Evolutionary conservation across 2,888 invertebrate species (phyloP), one percentile per base, ranked within the genome.

Genomic region (Pachycephus smyrnensis): DNA sequence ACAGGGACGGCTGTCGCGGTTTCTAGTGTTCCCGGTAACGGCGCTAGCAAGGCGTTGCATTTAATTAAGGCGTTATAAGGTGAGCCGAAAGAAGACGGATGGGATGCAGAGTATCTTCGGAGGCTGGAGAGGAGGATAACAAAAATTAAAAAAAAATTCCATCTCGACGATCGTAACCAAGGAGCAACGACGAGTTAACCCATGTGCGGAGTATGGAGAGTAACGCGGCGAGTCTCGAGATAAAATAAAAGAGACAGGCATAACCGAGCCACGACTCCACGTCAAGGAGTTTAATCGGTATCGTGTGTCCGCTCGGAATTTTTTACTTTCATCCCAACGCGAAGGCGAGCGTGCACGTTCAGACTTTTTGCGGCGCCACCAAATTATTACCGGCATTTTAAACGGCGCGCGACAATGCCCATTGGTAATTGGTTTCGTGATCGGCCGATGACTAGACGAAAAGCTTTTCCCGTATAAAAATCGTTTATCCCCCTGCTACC

Each of bases 371-470:
- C 71, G 71, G 71, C 71, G 71, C 71, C 71, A 71, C 71, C 71
- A 71, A 71, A 71, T 71, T 71, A 71, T 71, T 30, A 31, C n/a
- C 31, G 71, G 71, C 71, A 71, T 71, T 71, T 71, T 71, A 71
- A 71, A 71, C 33, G 71, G 31, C 32, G 32, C 32, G 31, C 71
- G 71, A 71, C 71, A 71, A 71, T 71, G 71, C 71, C 71, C 71
- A 71, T 33, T 71, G 32, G 71, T 71, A 31, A 71, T 71, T 71
- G 71, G 71, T 71, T 71, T 71, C 71, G 33, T 55, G 55, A 55
- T 55, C 55, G 9, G 55, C 55, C 55, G 55, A 55, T 71, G 71
- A 71, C 71, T 71, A 23, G 71, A 33, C 71, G 71, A 1, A 71
- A 71, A 15, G 31, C 71, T 12, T 31, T 71, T 33, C 71, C 32